phyloP scores from a whole-genome alignment of 2,113 vertebrate genomes.

The Corythornis cristatus region DNA sequence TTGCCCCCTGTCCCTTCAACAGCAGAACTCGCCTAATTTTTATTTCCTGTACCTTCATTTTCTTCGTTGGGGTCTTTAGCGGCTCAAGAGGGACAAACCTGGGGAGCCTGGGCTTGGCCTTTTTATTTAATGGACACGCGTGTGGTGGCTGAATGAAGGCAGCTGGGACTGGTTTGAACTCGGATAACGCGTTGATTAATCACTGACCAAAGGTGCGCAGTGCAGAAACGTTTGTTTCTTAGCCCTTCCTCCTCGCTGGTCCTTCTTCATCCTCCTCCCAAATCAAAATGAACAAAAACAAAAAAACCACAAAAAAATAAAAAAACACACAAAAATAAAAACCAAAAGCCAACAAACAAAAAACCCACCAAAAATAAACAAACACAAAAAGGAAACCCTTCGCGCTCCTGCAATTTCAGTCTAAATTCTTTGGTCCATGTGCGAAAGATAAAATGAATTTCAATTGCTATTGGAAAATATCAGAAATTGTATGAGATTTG shows the following conservation, averaged over 20 bases:
- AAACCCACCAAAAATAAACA: too few species aligned
- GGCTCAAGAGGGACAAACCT: not conserved
- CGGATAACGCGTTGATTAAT: not conserved
- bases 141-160: conserved; percentile 6
- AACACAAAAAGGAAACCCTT: not conserved
- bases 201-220: conserved; percentile 3
- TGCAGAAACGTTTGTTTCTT: not conserved
- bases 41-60: not conserved
- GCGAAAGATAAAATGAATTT: conserved; percentile 70
- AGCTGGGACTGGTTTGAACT: conserved; percentile 32
- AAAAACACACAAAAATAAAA: too few species aligned
- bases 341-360: too few species aligned
- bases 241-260: not conserved
- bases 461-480: conserved; percentile 65
- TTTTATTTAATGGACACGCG: not conserved
- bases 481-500: conserved; percentile 73
- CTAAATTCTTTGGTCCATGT: conserved; percentile 56
- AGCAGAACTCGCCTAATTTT: not conserved
- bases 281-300: not conserved
- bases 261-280: not conserved
- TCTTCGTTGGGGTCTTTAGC: not conserved
- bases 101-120: not conserved
- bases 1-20: not conserved
- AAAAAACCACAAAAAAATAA: not conserved
- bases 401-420: not conserved